Conservation (phyloP, 2,888 invertebrate species). For the Drosophila neoperkinsi region DNA sequence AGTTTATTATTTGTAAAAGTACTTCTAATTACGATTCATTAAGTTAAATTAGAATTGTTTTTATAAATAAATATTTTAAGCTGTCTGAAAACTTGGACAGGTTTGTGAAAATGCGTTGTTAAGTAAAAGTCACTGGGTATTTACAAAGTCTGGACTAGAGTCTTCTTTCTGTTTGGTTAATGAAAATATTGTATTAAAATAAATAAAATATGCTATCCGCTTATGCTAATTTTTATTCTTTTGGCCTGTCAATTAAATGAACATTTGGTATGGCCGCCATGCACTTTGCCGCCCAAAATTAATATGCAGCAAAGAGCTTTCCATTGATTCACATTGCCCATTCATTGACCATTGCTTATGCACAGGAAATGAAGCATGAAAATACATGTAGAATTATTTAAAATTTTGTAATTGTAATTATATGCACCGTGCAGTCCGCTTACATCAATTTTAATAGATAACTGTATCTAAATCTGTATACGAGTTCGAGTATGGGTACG, state of each 20-base stretch:
- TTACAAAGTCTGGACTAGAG: not conserved
- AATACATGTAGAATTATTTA: constrained; percentile 68
- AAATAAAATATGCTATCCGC: constrained; percentile 44
- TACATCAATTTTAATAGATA: constrained; percentile 74
- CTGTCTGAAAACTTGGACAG: no score
- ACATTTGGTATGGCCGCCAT: constrained; percentile 79
- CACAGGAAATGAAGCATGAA: constrained; percentile 77
- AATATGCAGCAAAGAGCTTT: constrained; percentile 73
- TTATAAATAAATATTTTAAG: not conserved
- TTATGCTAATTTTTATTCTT: constrained; percentile 66
- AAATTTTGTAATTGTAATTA: constrained; percentile 66
- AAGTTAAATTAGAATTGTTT: not conserved
- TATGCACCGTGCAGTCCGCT: constrained; percentile 60
- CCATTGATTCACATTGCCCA: constrained; percentile 35
- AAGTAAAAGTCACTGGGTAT: constrained; percentile 1
- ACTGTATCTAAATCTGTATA: constrained; percentile 55
- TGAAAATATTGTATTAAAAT: constrained; percentile 70
- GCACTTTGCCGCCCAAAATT: constrained; percentile 71
- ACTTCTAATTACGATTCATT: not conserved
- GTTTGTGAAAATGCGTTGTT: not conserved
- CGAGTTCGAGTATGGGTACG: constrained; percentile 22
- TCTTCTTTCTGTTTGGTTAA: constrained; percentile 49
- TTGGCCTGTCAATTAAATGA: constrained; percentile 72
- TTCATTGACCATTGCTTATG: constrained; percentile 33
- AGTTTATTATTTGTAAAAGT: not conserved